These are phyloP conservation scores for Hippolais icterina DNA, from an alignment of 2,113 vertebrate species.

Conservation along the genomic window DNA sequence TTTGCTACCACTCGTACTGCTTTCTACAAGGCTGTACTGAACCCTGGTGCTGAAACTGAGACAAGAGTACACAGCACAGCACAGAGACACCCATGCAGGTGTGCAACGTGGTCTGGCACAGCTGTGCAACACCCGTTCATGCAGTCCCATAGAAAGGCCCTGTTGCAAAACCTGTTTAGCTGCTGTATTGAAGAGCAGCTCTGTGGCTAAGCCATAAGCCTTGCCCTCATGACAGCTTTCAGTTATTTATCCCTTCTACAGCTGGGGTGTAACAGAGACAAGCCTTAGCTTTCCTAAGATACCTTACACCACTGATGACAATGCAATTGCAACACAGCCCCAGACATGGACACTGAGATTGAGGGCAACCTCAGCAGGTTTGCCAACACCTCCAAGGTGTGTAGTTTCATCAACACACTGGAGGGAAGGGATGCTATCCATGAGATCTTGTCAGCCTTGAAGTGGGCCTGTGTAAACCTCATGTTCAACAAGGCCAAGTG, in stretches of 20 bases:
- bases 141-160: not conserved
- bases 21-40: not conserved
- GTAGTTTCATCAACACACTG: too few species aligned
- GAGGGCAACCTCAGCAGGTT: not conserved
- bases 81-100: rapidly evolving
- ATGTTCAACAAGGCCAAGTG: not conserved
- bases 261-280: not conserved
- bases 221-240: not conserved
- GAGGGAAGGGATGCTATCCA: not conserved
- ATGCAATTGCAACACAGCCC: not conserved
- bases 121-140: rapidly evolving
- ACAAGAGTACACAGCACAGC: rapidly evolving
- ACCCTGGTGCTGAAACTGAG: not conserved
- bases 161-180: not conserved
- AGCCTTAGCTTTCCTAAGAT: not conserved
- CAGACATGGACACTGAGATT: not conserved
- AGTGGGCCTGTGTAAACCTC: not conserved
- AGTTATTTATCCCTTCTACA: not conserved
- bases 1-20: not conserved
- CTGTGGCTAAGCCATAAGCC: not conserved
- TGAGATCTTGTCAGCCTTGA: not conserved
- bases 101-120: rapidly evolving
- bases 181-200: not conserved
- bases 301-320: not conserved
- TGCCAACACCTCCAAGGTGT: not conserved